phyloP scores from a whole-genome alignment of 2,888 invertebrate genomes.

The Cryptops parisi region DNA sequence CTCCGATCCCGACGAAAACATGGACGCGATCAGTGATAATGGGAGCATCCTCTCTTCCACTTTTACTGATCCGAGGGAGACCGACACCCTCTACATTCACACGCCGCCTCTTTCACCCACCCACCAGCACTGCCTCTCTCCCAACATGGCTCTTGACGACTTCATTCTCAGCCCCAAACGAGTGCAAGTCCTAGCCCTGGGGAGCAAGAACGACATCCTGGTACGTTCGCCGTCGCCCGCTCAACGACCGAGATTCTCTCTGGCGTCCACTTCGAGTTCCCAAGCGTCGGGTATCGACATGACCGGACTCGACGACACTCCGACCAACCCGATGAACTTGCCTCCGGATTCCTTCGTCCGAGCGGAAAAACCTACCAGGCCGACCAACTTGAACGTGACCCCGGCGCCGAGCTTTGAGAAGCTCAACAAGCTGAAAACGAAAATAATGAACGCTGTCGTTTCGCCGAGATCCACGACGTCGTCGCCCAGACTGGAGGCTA shows the following conservation, averaged over 20 bases:
- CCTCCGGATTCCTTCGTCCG: neutral
- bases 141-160: neutral
- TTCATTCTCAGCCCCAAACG: slow-evolving; percentile 4
- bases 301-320: slow-evolving; percentile 1
- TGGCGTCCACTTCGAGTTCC: slow-evolving; percentile 6
- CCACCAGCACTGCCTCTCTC: neutral
- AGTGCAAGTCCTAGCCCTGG: neutral
- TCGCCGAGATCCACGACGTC: neutral
- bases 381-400: slow-evolving; percentile 4
- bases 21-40: slow-evolving; percentile 7
- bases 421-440: slow-evolving; percentile 10
- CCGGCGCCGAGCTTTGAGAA: slow-evolving; percentile 10
- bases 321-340: neutral
- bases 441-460: slow-evolving; percentile 4
- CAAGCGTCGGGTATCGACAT: slow-evolving; percentile 11
- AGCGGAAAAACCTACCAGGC: neutral
- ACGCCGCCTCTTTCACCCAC: neutral
- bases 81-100: slow-evolving; percentile 6
- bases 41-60: slow-evolving; percentile 10
- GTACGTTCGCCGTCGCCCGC: neutral
- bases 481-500: neutral
- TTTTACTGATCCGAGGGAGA: neutral
- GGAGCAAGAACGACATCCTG: neutral
- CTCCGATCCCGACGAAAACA: slow-evolving; percentile 24
- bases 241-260: slow-evolving; percentile 1